phyloP scores from a whole-genome alignment of 2,113 vertebrate genomes.

The Oncorhynchus clarkii region DNA sequence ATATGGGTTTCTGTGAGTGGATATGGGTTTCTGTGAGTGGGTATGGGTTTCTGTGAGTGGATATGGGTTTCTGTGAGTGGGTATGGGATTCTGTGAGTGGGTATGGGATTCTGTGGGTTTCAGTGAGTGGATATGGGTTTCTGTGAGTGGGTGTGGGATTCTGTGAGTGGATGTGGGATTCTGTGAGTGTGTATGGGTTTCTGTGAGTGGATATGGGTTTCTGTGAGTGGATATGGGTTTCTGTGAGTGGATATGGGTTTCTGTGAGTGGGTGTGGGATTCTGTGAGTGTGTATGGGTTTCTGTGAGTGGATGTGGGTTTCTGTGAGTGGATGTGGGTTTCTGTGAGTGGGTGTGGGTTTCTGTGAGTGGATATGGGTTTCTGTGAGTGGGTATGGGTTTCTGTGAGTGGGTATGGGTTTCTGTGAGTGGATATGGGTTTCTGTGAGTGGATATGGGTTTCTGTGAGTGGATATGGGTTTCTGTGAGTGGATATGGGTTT shows the following conservation, averaged over 20 bases:
- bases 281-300: constrained; percentile 34
- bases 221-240: constrained; percentile 34
- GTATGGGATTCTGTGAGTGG: constrained; percentile 49
- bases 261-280: constrained; percentile 56
- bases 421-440: constrained; percentile 34
- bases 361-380: constrained; percentile 34
- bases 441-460: background rate
- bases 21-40: too few species aligned
- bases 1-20: background rate
- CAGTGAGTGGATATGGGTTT: constrained; percentile 29
- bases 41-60: too few species aligned
- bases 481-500: constrained; percentile 56
- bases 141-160: constrained; percentile 56
- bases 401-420: constrained; percentile 56
- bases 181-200: constrained; percentile 30
- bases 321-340: constrained; percentile 27
- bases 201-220: constrained; percentile 56
- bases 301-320: background rate
- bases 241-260: constrained; percentile 30
- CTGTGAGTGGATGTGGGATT: constrained; percentile 33
- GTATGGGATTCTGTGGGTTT: background rate
- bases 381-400: constrained; percentile 30
- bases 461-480: constrained; percentile 29
- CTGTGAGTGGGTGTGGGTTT: constrained; percentile 56
- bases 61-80: background rate